Evolutionary conservation across 2,113 vertebrate genomes (phyloP).

Genomic region (Petrocephalus microphthalmus): DNA sequence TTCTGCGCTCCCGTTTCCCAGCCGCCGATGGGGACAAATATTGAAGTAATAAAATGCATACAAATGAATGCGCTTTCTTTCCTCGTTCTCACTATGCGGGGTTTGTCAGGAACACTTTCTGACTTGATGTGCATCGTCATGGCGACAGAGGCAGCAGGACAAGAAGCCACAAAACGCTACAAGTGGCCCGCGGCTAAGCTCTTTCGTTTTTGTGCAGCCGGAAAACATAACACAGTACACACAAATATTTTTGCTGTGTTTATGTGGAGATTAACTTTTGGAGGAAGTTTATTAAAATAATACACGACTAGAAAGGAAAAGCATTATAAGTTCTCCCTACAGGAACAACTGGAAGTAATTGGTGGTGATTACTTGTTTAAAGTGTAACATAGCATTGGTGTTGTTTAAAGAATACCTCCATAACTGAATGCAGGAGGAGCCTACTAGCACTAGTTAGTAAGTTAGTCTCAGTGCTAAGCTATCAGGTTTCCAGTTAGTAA

Average conservation of each 20-base stretch:
- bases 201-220: neutral
- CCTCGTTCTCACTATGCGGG: slow-evolving; percentile 37
- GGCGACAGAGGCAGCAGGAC: slow-evolving; percentile 53
- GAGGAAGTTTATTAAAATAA: neutral
- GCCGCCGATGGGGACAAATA: slow-evolving; percentile 7
- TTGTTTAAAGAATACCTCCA: neutral
- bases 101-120: slow-evolving; percentile 53
- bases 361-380: neutral
- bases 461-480: neutral
- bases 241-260: neutral
- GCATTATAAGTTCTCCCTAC: neutral
- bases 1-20: neutral
- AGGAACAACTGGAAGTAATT: neutral
- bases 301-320: neutral
- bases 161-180: slow-evolving; percentile 40
- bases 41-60: slow-evolving; percentile 11
- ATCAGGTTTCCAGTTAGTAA: neutral
- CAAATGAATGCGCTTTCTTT: slow-evolving; percentile 32
- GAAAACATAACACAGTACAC: neutral
- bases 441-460: neutral
- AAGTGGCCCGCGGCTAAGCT: neutral
- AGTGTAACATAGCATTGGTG: neutral
- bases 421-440: neutral
- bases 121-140: slow-evolving; percentile 58
- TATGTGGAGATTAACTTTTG: neutral